Base-by-base conservation (phyloP, 2,888 invertebrate genomes). In the Dasysyrphus tricinctus region DNA sequence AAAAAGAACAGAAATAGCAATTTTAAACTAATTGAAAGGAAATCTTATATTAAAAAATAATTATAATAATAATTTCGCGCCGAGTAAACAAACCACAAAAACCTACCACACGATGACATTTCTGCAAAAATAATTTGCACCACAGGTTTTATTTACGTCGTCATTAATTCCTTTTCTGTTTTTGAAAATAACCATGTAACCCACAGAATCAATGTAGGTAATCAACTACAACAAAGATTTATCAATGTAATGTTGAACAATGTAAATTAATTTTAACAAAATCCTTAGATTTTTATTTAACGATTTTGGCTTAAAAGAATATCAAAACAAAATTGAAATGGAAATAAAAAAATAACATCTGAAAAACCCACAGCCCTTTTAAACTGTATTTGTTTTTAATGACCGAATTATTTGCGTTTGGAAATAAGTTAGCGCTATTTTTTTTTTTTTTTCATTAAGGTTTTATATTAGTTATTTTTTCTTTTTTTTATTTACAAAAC, bases 41-140 rank as follows among this genome's bases (percentile, higher is more conserved):
- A 73, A 67, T 44, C 29, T 49, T 16, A 72, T 56, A 79, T 47
- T 14, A 54, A 61, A n/a, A 29, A 63, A 63, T 73, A 61, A 70
- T 59, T 75, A 54, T 63, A 57, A 70, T 32, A 51, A 75, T 65
- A 57, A 49, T 67, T 74, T 57, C 69, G 85, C 69, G 77, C 85
- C 56, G 85, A 77, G 42, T 74, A 77, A 74, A 74, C 63, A 74
- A 85, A 80, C 73, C 80, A 81, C 61, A 80, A 47, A 65, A 8
- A 72, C 29, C 51, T 63, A 85, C 81, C 70, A 84, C 54, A 74
- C 74, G 72, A 84, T 73, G 77, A 80, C 80, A 81, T 65, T 56
- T 73, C 77, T 85, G 85, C 85, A 85, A 85, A 81, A 81, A 9
- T 63, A 85, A 69, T 81, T 85, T 85, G 85, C 85, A 83, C 65